These are phyloP conservation scores for Eulacestoma nigropectus DNA, from an alignment of 2,113 vertebrate genomes.

Conservation along the genomic window DNA sequence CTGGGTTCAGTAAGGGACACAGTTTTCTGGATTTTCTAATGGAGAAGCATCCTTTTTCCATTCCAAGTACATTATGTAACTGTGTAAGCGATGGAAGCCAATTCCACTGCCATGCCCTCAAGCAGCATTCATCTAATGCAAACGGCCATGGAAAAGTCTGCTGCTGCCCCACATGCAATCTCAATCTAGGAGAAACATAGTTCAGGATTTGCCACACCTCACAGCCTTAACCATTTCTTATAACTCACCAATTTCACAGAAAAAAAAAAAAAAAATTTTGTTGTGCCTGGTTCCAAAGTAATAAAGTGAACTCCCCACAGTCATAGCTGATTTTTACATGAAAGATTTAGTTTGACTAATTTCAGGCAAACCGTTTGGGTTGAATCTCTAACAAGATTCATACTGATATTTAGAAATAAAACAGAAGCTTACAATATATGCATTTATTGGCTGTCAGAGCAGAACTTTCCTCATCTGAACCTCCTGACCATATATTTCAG, in stretches of 20 bases:
- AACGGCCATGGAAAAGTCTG: conserved; percentile 22
- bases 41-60: conserved; percentile 18
- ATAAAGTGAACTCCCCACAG: not conserved
- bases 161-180: not conserved
- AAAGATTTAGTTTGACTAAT: not conserved
- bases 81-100: not conserved
- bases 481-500: not conserved
- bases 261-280: not conserved
- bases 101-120: not conserved
- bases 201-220: conserved; percentile 15
- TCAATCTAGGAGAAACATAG: conserved; percentile 2
- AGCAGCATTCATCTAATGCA: conserved; percentile 25
- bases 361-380: not conserved
- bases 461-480: not conserved
- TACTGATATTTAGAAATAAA: not conserved
- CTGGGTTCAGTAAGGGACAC: conserved; percentile 41
- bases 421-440: not conserved
- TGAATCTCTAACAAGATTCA: not conserved
- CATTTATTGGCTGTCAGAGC: not conserved
- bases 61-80: conserved; percentile 46
- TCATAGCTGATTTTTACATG: not conserved
- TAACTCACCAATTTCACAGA: not conserved
- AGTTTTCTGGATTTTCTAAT: conserved; percentile 25
- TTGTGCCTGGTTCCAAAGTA: not conserved
- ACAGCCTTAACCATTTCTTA: conserved; percentile 27